These are phyloP conservation scores for Dendrolimus pini DNA, from an alignment of 2,888 invertebrate genomes.

Conservation along the genomic window DNA sequence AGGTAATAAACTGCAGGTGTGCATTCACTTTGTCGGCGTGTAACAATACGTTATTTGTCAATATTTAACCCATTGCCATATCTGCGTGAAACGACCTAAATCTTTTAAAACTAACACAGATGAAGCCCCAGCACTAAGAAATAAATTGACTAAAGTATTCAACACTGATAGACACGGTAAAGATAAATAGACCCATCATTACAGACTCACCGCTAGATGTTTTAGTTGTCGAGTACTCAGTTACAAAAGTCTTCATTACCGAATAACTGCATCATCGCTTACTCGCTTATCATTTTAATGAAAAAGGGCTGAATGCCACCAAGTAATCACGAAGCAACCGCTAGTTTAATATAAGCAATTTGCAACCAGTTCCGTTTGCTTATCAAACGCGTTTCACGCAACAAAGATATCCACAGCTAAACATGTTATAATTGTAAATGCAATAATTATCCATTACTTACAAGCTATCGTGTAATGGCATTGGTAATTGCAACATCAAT, in stretches of 20 bases:
- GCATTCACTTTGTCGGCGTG: too few species aligned
- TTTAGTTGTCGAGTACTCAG: background rate
- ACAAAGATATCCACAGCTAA: conserved; percentile 9
- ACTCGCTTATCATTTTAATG: background rate
- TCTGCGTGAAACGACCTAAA: too few species aligned
- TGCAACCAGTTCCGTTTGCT: conserved; percentile 3
- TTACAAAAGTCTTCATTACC: background rate
- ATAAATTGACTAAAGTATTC: too few species aligned
- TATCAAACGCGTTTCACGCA: conserved; percentile 11
- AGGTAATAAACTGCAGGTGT: too few species aligned
- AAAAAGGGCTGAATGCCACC: background rate
- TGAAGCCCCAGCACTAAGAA: too few species aligned
- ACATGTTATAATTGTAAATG: conserved; percentile 15
- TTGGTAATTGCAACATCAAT: conserved; percentile 1
- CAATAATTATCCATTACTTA: conserved; percentile 10
- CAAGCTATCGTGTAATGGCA: conserved; percentile 12
- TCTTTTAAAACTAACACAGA: too few species aligned
- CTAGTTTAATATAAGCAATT: background rate
- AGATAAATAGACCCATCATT: too few species aligned
- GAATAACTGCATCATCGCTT: background rate
- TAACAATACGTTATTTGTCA: too few species aligned
- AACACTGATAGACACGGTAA: too few species aligned
- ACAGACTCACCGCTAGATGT: too few species aligned
- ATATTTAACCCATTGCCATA: too few species aligned
- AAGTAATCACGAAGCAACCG: background rate